These are phyloP conservation scores for Phytoseiulus persimilis DNA, from an alignment of 2,888 invertebrate genomes.

Conservation along the genomic window DNA sequence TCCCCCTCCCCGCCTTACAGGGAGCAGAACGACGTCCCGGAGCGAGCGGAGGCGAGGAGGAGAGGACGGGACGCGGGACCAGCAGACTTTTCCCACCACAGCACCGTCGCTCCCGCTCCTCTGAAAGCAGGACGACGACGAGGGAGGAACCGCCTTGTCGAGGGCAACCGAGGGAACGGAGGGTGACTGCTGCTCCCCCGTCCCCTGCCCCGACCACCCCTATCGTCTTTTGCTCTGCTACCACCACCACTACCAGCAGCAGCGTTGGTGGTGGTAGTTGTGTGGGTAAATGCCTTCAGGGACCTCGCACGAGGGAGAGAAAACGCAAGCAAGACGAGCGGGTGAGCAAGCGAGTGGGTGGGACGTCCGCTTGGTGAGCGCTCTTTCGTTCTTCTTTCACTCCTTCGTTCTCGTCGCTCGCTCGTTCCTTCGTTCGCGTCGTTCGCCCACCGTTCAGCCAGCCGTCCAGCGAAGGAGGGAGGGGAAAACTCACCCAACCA, in stretches of 20 bases:
- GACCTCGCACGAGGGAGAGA: background rate
- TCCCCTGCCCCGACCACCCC: background rate
- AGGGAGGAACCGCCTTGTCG: background rate
- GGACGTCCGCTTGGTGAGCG: background rate
- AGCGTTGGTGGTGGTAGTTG: background rate
- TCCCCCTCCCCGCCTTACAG: background rate
- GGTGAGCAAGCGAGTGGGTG: background rate
- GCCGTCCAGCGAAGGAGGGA: background rate
- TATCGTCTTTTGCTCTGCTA: background rate
- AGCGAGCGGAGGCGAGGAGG: background rate
- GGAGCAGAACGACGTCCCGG: background rate
- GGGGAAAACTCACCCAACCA: no score
- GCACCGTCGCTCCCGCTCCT: background rate
- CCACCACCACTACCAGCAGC: background rate
- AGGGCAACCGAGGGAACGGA: background rate
- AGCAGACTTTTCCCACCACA: background rate
- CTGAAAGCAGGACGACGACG: background rate
- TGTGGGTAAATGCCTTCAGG: slow-evolving; percentile 5
- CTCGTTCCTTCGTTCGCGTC: slow-evolving; percentile 8
- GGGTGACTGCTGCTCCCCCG: background rate
- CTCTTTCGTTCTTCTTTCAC: slow-evolving; percentile 16
- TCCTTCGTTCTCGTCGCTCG: slow-evolving; percentile 39
- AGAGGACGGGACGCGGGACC: background rate
- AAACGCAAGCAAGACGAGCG: background rate
- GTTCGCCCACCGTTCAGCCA: background rate